A percentile compares a stretch with the other conserved stretches of the same genome.
Conservation (phyloP, 2,888 invertebrate species). For the Philonicus albiceps region DNA sequence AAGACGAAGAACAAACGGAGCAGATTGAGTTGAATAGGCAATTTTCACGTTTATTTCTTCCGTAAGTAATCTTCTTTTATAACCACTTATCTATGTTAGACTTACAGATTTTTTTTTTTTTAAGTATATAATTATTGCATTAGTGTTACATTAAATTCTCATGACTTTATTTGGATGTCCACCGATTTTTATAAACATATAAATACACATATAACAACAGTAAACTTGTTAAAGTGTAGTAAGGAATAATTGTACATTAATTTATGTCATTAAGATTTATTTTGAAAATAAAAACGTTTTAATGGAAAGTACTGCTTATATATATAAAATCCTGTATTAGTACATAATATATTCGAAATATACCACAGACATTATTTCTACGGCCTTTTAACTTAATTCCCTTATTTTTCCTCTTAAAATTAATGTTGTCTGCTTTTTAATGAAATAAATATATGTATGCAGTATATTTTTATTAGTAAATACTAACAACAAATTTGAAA, state of each 20-base stretch:
- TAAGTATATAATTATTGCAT: constrained; percentile 22
- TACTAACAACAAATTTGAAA: no score
- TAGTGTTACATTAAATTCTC: constrained; percentile 42
- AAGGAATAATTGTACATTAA: constrained; percentile 42
- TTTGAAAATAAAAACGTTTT: constrained; percentile 43
- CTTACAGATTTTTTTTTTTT: constrained; percentile 2
- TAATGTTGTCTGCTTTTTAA: not conserved
- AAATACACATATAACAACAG: constrained; percentile 30
- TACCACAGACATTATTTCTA: constrained; percentile 28
- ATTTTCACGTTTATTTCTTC: constrained; percentile 31
- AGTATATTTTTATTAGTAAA: no score
- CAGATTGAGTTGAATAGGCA: constrained; percentile 27
- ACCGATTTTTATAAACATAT: constrained; percentile 43
- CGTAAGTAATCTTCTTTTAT: constrained; percentile 21
- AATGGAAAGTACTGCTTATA: constrained; percentile 43
- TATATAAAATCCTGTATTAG: constrained; percentile 42
- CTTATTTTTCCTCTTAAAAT: not conserved
- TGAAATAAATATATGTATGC: not conserved
- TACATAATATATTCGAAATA: constrained; percentile 45
- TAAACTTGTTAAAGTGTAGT: constrained; percentile 40
- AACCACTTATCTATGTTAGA: constrained; percentile 34
- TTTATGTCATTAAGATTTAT: constrained; percentile 44
- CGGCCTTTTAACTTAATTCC: not conserved
- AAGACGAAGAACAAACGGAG: constrained; percentile 34
- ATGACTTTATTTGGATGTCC: constrained; percentile 45